A percentile compares a stretch with the other conserved stretches of the same genome.
Conservation (phyloP, 2,797 vertebrate species). For the Chanos chanos region DNA sequence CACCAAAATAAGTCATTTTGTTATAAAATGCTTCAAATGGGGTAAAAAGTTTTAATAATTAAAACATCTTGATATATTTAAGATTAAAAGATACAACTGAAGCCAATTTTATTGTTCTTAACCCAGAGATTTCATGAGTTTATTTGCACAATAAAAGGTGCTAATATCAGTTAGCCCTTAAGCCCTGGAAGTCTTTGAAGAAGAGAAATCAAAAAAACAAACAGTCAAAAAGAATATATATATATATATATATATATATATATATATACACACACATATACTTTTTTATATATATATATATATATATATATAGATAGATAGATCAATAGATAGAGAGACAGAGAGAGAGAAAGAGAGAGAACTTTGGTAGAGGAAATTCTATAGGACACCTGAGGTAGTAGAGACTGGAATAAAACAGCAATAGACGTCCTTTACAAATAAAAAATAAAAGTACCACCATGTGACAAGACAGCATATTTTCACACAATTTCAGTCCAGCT, state of each 20-base stretch:
- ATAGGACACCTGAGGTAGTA: slow-evolving; percentile 93
- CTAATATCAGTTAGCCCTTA: slow-evolving; percentile 88
- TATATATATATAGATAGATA: slow-evolving; percentile 70
- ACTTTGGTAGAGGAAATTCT: slow-evolving; percentile 92
- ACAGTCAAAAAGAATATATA: slow-evolving; percentile 82
- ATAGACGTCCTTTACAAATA: slow-evolving; percentile 83
- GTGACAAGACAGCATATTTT: slow-evolving; percentile 83
- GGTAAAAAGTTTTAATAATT: slow-evolving; percentile 87
- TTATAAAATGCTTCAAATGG: slow-evolving; percentile 87
- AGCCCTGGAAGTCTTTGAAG: slow-evolving; percentile 82
- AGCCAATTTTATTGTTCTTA: slow-evolving; percentile 80
- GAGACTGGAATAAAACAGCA: slow-evolving; percentile 90
- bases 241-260: slow-evolving; percentile 60
- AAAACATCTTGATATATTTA: slow-evolving; percentile 88
- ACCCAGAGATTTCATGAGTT: slow-evolving; percentile 82
- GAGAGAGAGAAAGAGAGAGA: slow-evolving; percentile 85
- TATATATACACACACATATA: too few relatives aligned
- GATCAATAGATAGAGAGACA: too few relatives aligned
- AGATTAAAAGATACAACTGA: slow-evolving; percentile 85
- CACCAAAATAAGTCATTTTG: slow-evolving; percentile 89
- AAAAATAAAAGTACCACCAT: slow-evolving; percentile 72
- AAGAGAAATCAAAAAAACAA: slow-evolving; percentile 63
- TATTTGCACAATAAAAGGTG: slow-evolving; percentile 86
- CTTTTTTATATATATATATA: slow-evolving; percentile 75
- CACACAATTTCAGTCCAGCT: slow-evolving; percentile 86